A percentile compares a stretch with the other conserved stretches of the same genome.
Conservation (phyloP, 2,888 invertebrate species). For the Drosophila mimica region DNA sequence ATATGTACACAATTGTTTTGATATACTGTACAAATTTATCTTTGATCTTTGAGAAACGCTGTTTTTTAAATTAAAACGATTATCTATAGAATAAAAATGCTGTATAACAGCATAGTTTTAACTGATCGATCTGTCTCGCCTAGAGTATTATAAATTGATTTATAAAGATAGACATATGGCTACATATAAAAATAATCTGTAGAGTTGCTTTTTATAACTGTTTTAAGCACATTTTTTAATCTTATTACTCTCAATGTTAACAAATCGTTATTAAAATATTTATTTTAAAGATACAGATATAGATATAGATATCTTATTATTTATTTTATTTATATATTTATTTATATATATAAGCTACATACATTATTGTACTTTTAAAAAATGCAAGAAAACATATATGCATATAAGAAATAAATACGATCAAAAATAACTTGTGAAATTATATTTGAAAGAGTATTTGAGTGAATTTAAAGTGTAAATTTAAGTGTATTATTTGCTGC, state of each 20-base stretch:
- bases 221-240: not conserved
- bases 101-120: not conserved
- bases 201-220: not conserved
- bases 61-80: not conserved
- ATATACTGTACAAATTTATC: not conserved
- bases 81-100: not conserved
- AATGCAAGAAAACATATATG: too few relatives aligned
- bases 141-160: not conserved
- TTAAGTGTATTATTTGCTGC: not conserved
- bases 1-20: not conserved
- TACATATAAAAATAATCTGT: not conserved
- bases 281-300: too few relatives aligned
- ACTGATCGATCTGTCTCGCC: not conserved
- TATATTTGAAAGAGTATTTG: not conserved
- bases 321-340: not conserved
- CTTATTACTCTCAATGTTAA: not conserved
- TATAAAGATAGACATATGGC: not conserved
- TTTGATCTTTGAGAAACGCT: not conserved
- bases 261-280: not conserved
- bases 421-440: not conserved
- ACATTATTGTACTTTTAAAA: too few relatives aligned
- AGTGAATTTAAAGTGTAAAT: not conserved
- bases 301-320: not conserved
- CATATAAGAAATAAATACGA: too few relatives aligned
- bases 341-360: too few relatives aligned